Evolutionary conservation across 2,113 vertebrate species (phyloP).

Genomic region (Herpailurus yagouaroundi): DNA sequence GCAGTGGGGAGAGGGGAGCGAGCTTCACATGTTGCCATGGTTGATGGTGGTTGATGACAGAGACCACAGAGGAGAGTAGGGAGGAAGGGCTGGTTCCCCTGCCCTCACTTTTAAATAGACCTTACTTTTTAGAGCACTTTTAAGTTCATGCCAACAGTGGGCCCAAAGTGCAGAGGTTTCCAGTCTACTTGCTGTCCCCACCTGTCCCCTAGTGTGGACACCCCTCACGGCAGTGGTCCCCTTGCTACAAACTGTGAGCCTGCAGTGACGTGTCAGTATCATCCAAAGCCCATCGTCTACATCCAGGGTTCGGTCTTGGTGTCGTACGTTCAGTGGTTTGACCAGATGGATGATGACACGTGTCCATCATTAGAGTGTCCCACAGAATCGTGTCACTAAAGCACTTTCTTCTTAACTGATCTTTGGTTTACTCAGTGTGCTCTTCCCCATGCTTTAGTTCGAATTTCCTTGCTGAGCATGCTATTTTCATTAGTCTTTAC

Average conservation of each 20-base stretch:
- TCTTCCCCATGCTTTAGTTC: not conserved
- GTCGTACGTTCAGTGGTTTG: not conserved
- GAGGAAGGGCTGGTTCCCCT: not conserved
- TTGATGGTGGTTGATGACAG: not conserved
- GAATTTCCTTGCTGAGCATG: not conserved
- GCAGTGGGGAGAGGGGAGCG: not conserved
- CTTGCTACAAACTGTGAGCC: not conserved
- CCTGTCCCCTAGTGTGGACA: too few relatives aligned
- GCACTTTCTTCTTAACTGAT: not conserved
- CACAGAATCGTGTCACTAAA: not conserved
- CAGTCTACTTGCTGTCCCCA: rapidly evolving
- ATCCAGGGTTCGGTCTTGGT: not conserved
- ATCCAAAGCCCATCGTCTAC: not conserved
- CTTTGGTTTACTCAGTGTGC: not conserved
- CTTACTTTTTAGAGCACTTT: conserved; percentile 2
- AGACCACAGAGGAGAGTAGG: not conserved
- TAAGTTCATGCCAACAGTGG: not conserved
- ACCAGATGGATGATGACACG: not conserved
- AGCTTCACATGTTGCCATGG: not conserved
- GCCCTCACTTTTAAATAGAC: not conserved
- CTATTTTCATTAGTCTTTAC: not conserved
- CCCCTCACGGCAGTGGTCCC: not conserved
- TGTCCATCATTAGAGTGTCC: not conserved
- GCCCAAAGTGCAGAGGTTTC: not conserved
- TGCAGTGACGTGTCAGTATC: too few relatives aligned